These are phyloP conservation scores for Netelia melanura DNA, from an alignment of 2,888 invertebrate species.

Conservation along the genomic window DNA sequence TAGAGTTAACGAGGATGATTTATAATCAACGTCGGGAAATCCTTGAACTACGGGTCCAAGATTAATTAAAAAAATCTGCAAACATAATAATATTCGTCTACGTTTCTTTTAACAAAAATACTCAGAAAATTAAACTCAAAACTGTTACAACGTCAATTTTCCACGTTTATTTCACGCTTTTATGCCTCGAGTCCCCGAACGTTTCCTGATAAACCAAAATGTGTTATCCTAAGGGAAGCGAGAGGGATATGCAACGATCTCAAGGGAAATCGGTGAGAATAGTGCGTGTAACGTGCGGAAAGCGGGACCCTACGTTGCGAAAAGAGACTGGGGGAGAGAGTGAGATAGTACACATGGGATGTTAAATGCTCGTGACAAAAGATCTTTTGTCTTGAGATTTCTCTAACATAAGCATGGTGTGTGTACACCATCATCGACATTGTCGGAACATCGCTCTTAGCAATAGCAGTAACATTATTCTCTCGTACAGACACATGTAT, in stretches of 20 bases:
- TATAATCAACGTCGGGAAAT: too few relatives aligned
- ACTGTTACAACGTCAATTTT: neutral
- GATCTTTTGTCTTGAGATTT: constrained; percentile 71
- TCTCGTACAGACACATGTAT: constrained; percentile 30
- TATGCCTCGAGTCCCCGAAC: neutral
- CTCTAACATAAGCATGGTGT: constrained; percentile 31
- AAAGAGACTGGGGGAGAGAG: neutral
- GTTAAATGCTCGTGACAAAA: constrained; percentile 65
- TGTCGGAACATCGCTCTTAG: constrained; percentile 15
- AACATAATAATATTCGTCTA: neutral
- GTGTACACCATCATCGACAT: constrained; percentile 40
- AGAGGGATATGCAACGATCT: neutral
- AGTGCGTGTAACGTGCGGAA: neutral
- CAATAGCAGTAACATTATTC: constrained; percentile 36
- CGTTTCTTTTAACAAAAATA: too few relatives aligned
- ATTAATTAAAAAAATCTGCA: neutral
- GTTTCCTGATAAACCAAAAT: neutral
- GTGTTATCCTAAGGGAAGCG: neutral
- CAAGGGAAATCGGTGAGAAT: neutral
- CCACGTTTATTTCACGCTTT: neutral
- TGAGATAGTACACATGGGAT: constrained; percentile 9
- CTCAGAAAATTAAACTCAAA: neutral
- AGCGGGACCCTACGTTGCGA: neutral
- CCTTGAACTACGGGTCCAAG: neutral
- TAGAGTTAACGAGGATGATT: neutral